Evolutionary conservation across 2,888 invertebrate species (phyloP), one percentile per base, ranked within the genome.

Genomic region (Agrilus biguttatus): DNA sequence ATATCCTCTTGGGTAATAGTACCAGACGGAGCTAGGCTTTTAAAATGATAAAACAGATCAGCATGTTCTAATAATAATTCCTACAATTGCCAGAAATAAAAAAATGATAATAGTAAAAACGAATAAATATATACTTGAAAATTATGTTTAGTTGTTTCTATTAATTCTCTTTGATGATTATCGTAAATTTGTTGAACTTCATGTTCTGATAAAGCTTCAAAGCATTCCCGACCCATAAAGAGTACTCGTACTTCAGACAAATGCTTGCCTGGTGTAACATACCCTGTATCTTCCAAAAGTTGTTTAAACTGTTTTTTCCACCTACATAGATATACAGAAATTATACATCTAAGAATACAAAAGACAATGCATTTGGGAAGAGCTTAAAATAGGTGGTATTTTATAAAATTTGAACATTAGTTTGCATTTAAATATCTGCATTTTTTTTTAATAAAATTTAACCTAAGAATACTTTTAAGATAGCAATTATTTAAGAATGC

Each of bases 231-330:
- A 0, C 93, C 95, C 83, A 92, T 86, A 60, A 96, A 85, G 45
- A 92, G 71, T 3, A 93, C 88, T 41, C 87, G 72, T 33, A 92
- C 90, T 66, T 95, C 95, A 0, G 84, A 80, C 50, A 95, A 68
- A 55, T 85, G 82, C 67, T 93, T 92, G n/a, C 95, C 95, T 2
- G 93, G 91, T 0, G 91, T 92, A 28, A 95, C 91, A 66, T 93
- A 92, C 2, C 89, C 87, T 1, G 92, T 92, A 65, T 92, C 92
- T 64, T 91, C 89, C 43, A 96, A 72, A 14, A 95, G 72, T 59
- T 88, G 83, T 65, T 90, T 90, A 69, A 96, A 96, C 62, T 93
- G 90, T 59, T 88, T 85, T 63, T 90, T 88, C 83, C 89, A 86
- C 67, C 92, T 92, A 63, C 45, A 53, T 49, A 47, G 2, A n/a